A percentile compares a stretch with the other conserved stretches of the same genome.
These are phyloP conservation scores for Noturus placidus DNA, from an alignment of 2,113 vertebrate species.

Conservation along the genomic window DNA sequence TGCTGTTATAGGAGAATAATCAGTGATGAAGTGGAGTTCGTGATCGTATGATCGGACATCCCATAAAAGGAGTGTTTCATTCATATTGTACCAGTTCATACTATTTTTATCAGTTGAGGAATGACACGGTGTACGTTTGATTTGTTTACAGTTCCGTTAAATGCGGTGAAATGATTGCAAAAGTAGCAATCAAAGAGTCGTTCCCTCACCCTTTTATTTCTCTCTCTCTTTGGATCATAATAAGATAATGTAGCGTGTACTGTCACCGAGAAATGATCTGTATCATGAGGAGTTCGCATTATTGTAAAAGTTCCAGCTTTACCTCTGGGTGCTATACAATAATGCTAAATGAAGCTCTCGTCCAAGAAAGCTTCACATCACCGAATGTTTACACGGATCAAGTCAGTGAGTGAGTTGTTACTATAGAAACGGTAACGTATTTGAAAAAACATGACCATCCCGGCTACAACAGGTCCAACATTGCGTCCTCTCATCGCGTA, in stretches of 20 bases:
- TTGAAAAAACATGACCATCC: not conserved
- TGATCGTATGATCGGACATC: too few species aligned
- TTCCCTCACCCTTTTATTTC: not conserved
- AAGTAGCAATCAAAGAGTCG: too few species aligned
- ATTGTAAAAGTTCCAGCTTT: not conserved
- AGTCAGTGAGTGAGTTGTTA: too few species aligned
- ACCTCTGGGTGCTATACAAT: not conserved
- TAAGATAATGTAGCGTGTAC: not conserved
- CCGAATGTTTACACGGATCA: not conserved
- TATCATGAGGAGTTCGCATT: not conserved
- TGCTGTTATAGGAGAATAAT: not conserved
- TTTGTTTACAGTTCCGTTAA: too few species aligned
- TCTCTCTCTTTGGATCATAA: not conserved
- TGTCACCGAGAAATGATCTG: not conserved
- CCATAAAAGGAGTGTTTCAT: too few species aligned
- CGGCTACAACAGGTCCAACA: too few species aligned
- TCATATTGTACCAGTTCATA: too few species aligned
- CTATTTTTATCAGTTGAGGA: too few species aligned
- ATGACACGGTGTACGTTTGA: too few species aligned
- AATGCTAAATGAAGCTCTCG: not conserved
- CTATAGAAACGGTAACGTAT: not conserved
- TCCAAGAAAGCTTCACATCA: not conserved
- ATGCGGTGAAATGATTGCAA: too few species aligned
- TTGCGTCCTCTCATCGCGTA: too few species aligned
- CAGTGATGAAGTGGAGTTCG: too few species aligned